Conservation (phyloP, 2,113 vertebrate species). For the Thamnophis sirtalis region DNA sequence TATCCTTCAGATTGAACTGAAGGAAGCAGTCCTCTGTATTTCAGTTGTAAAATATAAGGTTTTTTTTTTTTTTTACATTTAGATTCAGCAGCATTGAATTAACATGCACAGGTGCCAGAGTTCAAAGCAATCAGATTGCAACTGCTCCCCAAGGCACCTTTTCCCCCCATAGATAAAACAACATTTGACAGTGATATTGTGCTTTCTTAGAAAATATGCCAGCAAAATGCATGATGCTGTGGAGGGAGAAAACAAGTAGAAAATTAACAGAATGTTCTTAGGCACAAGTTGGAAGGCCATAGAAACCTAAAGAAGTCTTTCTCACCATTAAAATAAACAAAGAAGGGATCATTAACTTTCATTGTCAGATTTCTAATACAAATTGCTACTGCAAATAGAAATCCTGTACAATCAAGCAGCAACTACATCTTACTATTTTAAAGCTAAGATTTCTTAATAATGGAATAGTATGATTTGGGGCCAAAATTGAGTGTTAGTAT, state of each 20-base stretch:
- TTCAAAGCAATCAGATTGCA: background rate
- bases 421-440: background rate
- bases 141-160: background rate
- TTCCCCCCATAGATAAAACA: background rate
- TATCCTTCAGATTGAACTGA: background rate
- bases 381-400: background rate
- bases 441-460: background rate
- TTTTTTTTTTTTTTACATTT: background rate
- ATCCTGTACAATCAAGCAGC: background rate
- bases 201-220: background rate
- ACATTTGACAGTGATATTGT: background rate
- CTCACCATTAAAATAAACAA: slow-evolving; percentile 1
- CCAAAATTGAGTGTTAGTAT: background rate
- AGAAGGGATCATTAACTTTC: background rate
- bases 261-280: slow-evolving; percentile 1
- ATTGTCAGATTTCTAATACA: background rate
- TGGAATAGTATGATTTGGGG: background rate
- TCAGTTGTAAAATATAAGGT: background rate
- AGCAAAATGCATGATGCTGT: background rate
- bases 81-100: background rate
- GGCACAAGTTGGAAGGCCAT: background rate
- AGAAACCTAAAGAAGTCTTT: background rate
- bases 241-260: background rate
- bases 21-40: background rate
- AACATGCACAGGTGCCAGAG: background rate